Base-by-base conservation (phyloP, 2,113 vertebrate species). In the Vimba vimba region DNA sequence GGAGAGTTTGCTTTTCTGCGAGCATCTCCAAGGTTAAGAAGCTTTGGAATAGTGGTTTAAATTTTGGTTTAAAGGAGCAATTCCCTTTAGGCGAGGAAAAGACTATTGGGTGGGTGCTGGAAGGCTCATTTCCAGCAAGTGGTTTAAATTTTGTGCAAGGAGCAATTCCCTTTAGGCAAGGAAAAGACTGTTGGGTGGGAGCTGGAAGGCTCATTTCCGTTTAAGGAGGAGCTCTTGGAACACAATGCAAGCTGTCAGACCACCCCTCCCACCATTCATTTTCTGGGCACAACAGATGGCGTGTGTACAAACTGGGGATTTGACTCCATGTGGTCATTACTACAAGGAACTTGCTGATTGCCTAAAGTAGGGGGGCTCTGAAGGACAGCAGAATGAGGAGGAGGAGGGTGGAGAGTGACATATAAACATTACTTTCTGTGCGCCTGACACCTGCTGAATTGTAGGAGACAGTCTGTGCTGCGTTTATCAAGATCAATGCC, bases 261-360 rank as follows among this genome's bases (percentile, higher is more conserved):
- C 27, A 27, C 27, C 27, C 27, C 27, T 27, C 27, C 27, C 27
- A 27, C 27, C 47, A 60, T 88, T 87, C 36, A 36, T 81, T 89
- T 86, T 86, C 64, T 86, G 83, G 79, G 47, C 62, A 62, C 81
- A 89, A 86, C 91, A 93, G 91, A 94, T 93, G 92, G 91, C 66
- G 27, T 66, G 50, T 91, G 86, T 50, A 78, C n/a, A 52, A 87
- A 87, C 87, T 88, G 86, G 60, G 78, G 86, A 89, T 88, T 86
- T 78, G 62, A 87, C 75, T 88, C 86, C 79, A 91, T 81, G 80
- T 86, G 69, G 78, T 74, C 73, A 84, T 87, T 82, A 69, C 75
- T 57, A 69, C 36, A 66, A 47, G 59, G 21, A 75, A 47, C 74
- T 84, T 60, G 57, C 60, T 69, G 59, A 64, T 23, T 76, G 66